These are phyloP conservation scores for Phoenicopterus ruber DNA, from an alignment of 2,113 vertebrate genomes.

Conservation along the genomic window DNA sequence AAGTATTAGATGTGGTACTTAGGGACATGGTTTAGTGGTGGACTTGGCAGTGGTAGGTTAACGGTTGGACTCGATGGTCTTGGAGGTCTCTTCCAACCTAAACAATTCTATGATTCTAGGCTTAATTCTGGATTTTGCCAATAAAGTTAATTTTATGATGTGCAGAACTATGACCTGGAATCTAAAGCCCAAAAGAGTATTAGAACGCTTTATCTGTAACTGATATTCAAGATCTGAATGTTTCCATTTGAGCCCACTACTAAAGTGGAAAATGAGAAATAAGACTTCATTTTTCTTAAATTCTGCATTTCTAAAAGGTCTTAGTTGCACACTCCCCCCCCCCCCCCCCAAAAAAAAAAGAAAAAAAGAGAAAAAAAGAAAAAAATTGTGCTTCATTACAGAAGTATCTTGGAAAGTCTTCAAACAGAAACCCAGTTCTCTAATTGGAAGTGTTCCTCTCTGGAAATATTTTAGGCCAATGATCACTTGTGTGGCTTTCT, in stretches of 20 bases:
- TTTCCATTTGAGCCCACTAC: not conserved
- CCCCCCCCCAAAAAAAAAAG: accelerated
- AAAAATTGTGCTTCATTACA: not conserved
- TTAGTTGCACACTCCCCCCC: not conserved
- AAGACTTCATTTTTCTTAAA: not conserved
- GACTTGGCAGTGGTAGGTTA: too few species aligned
- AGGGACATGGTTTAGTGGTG: too few species aligned
- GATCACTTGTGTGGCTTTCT: not conserved
- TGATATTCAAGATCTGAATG: not conserved
- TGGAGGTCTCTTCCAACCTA: too few species aligned
- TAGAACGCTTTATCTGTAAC: not conserved
- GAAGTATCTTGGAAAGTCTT: not conserved
- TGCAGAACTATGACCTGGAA: not conserved
- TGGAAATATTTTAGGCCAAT: not conserved
- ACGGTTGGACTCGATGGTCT: too few species aligned
- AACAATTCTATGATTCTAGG: too few species aligned
- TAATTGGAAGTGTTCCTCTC: not conserved
- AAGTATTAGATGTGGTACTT: too few species aligned
- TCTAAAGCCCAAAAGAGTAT: not conserved
- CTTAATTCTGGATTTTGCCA: not conserved
- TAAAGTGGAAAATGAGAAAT: not conserved
- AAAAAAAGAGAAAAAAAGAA: accelerated
- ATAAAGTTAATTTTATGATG: not conserved
- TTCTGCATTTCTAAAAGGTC: not conserved
- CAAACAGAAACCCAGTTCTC: not conserved